phyloP scores from a whole-genome alignment of 2,113 vertebrate genomes.

The Fulmarus glacialis region DNA sequence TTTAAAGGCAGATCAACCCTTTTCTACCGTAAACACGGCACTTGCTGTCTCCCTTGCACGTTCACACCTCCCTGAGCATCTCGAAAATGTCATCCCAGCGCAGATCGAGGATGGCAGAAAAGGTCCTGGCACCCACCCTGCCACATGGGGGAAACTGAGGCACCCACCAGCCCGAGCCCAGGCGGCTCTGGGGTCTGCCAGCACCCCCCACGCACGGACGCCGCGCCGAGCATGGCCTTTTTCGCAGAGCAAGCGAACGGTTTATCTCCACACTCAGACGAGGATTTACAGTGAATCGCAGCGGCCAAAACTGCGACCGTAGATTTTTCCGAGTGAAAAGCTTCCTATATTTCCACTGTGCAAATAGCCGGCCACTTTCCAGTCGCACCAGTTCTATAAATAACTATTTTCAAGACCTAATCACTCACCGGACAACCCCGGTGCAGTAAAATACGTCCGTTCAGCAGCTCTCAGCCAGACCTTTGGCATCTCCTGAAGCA shows the following conservation, averaged over 20 bases:
- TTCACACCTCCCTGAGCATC: background rate
- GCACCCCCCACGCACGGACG: fast-evolving
- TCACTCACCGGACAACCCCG: background rate
- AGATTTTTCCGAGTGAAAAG: background rate
- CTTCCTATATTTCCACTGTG: background rate
- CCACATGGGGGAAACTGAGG: background rate
- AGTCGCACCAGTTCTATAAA: background rate
- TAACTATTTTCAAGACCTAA: background rate
- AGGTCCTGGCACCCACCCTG: background rate
- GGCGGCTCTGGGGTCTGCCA: background rate
- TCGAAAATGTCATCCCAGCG: background rate
- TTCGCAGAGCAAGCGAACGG: background rate
- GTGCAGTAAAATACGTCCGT: background rate
- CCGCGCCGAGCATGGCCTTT: fast-evolving
- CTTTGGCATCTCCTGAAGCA: fast-evolving
- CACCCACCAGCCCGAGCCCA: background rate
- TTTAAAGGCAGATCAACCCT: background rate
- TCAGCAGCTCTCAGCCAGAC: background rate
- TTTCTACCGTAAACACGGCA: fast-evolving
- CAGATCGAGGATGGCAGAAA: background rate
- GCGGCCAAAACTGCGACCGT: background rate
- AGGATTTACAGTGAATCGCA: background rate
- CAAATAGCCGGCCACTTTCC: background rate
- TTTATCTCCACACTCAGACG: fast-evolving
- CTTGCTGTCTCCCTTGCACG: background rate